Conservation (phyloP, 1,140 invertebrate genomes). For the Prorops nasuta region DNA sequence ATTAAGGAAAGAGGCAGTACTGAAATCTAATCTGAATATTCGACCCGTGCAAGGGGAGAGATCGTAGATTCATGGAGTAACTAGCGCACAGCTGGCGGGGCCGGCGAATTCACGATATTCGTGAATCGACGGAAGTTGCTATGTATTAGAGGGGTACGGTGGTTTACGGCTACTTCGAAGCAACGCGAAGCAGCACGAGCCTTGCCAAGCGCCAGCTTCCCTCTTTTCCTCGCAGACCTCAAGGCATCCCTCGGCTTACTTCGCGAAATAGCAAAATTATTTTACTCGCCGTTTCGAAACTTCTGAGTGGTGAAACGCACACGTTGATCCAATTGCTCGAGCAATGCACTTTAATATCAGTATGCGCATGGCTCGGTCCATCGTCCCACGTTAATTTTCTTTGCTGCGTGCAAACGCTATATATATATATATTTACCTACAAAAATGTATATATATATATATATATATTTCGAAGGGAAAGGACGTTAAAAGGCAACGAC, state of each 20-base stretch:
- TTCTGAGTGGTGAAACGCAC: slow-evolving; percentile 20
- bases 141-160: slow-evolving; percentile 9
- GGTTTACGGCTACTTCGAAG: slow-evolving; percentile 19
- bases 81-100: slow-evolving; percentile 14
- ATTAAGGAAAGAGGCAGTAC: background rate
- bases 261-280: slow-evolving; percentile 35
- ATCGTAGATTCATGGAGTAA: slow-evolving; percentile 13
- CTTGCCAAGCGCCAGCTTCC: no score
- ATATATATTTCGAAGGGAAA: no score
- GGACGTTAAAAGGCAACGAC: no score
- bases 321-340: background rate
- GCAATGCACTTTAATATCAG: no score
- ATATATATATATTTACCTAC: no score
- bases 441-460: no score
- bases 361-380: no score
- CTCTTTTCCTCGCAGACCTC: no score
- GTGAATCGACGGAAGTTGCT: slow-evolving; percentile 19
- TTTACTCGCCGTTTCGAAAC: slow-evolving; percentile 30
- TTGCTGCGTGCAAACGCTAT: no score
- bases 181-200: slow-evolving; percentile 16
- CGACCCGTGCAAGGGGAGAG: background rate
- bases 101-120: slow-evolving; percentile 21
- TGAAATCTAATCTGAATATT: background rate
- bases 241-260: no score
- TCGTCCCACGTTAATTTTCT: no score